Evolutionary conservation across 2,113 vertebrate genomes (phyloP).

Genomic region (Pandion haliaetus): DNA sequence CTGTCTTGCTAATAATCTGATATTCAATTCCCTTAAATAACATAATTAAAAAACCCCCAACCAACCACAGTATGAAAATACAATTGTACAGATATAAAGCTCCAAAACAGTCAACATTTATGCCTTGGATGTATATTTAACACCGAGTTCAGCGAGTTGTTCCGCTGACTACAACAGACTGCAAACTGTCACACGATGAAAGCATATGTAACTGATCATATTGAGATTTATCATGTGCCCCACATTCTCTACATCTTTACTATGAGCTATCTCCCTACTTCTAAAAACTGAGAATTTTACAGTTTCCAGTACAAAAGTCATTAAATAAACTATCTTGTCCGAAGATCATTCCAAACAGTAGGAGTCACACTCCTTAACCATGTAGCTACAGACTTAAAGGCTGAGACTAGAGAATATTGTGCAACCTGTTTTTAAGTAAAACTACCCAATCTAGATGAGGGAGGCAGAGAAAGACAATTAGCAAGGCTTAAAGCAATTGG

Average conservation of each 20-base stretch:
- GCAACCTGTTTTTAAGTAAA: slow-evolving; percentile 40
- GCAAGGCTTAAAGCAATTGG: neutral
- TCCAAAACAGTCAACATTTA: neutral
- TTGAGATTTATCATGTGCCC: neutral
- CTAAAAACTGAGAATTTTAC: neutral
- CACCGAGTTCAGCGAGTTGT: neutral
- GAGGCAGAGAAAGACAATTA: neutral
- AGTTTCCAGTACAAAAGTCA: slow-evolving; percentile 3
- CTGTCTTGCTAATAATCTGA: neutral
- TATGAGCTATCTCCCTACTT: neutral
- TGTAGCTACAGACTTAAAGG: neutral
- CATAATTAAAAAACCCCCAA: neutral
- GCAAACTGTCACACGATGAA: neutral
- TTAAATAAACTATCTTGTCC: slow-evolving; percentile 16
- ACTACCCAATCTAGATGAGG: neutral
- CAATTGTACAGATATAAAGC: neutral
- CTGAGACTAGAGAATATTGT: neutral
- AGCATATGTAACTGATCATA: neutral
- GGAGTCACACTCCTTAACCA: slow-evolving; percentile 12
- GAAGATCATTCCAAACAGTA: slow-evolving; percentile 16
- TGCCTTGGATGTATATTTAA: neutral
- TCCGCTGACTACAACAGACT: neutral
- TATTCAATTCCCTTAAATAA: neutral
- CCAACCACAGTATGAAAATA: neutral
- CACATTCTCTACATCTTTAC: neutral